These are phyloP conservation scores for Platycercus adscitus DNA, from an alignment of 2,113 vertebrate genomes.

Conservation along the genomic window DNA sequence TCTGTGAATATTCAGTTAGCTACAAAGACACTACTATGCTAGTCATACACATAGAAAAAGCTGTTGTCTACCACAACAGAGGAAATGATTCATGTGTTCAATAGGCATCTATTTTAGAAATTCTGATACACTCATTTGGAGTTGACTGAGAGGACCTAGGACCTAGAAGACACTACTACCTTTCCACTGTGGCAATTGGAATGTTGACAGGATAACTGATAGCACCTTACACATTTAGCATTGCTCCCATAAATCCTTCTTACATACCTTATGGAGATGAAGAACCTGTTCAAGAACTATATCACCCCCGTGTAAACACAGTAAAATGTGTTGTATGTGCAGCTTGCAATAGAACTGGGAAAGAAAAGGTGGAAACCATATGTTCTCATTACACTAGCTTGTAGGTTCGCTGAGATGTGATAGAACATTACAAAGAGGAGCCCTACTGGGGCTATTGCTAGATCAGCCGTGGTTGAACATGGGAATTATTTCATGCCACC, in stretches of 20 bases:
- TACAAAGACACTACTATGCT: neutral
- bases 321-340: neutral
- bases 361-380: neutral
- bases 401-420: neutral
- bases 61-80: neutral
- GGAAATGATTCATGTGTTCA: neutral
- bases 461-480: neutral
- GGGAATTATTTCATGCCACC: neutral
- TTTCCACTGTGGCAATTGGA: neutral
- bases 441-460: neutral
- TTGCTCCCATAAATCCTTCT: neutral
- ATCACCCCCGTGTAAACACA: neutral
- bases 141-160: neutral
- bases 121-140: neutral
- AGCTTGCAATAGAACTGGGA: neutral
- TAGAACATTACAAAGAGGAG: neutral
- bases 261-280: neutral
- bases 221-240: neutral
- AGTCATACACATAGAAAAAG: neutral
- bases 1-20: neutral
- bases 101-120: neutral
- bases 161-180: neutral
- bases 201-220: neutral
- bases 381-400: neutral
- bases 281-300: neutral